phyloP scores from a whole-genome alignment of 1,140 invertebrate species.

The Dendrolimus punctatus region DNA sequence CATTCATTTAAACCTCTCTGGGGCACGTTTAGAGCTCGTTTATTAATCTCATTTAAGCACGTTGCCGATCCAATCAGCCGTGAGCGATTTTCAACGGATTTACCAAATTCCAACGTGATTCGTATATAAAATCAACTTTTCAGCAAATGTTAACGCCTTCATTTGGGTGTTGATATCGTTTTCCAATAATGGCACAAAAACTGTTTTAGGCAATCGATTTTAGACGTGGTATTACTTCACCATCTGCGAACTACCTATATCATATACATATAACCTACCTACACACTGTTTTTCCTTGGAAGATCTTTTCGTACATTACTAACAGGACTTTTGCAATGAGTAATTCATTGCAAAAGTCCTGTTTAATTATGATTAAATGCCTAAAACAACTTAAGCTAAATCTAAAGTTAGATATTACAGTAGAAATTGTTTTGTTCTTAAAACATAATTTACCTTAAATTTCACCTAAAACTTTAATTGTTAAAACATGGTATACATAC shows the following conservation, averaged over 20 bases:
- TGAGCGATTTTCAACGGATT: conserved; percentile 24
- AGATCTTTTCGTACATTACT: too few relatives aligned
- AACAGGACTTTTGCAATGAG: too few relatives aligned
- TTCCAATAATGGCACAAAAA: conserved; percentile 13
- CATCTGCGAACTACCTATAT: background rate
- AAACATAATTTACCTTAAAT: too few relatives aligned
- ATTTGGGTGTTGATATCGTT: conserved; percentile 16
- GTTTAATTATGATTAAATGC: too few relatives aligned
- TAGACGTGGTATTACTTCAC: background rate
- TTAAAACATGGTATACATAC: too few relatives aligned
- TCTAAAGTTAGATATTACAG: too few relatives aligned
- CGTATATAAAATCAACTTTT: conserved; percentile 12
- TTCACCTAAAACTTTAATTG: too few relatives aligned
- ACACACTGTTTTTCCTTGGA: too few relatives aligned
- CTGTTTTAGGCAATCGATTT: background rate
- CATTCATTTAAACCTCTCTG: conserved; percentile 8
- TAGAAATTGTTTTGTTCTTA: too few relatives aligned
- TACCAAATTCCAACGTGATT: conserved; percentile 13
- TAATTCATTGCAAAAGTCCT: too few relatives aligned
- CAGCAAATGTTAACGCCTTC: conserved; percentile 13
- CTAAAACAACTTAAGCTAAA: too few relatives aligned
- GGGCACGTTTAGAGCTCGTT: conserved; percentile 21
- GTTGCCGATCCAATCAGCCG: conserved; percentile 26
- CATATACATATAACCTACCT: background rate
- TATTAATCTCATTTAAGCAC: conserved; percentile 42